These are phyloP conservation scores for Cyclina sinensis DNA, from an alignment of 1,140 invertebrate species.

Conservation along the genomic window DNA sequence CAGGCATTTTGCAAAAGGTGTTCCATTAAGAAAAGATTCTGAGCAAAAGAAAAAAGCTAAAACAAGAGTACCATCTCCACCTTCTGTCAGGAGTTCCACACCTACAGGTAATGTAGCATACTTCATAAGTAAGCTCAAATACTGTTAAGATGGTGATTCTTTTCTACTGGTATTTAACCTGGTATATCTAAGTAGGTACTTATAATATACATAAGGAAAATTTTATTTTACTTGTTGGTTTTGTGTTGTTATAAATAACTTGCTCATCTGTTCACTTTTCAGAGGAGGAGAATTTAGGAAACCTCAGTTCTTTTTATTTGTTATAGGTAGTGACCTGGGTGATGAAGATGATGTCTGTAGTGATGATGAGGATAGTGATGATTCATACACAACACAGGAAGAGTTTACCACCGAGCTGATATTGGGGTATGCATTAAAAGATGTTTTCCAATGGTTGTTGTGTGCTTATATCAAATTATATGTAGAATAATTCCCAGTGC, in stretches of 20 bases:
- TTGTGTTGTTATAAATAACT: too few species aligned
- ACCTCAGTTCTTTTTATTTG: background rate
- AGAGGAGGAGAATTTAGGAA: too few species aligned
- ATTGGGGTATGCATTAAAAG: conserved; percentile 89
- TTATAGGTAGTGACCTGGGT: conserved; percentile 83
- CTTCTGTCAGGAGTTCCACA: conserved; percentile 38
- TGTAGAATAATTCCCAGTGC: too few species aligned
- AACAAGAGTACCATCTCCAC: conserved; percentile 22
- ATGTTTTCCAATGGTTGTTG: too few species aligned
- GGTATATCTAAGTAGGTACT: too few species aligned
- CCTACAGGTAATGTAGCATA: conserved; percentile 59
- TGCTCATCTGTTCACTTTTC: too few species aligned
- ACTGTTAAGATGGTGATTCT: too few species aligned
- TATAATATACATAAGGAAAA: too few species aligned
- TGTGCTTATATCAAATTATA: too few species aligned
- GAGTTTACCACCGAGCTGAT: conserved; percentile 93
- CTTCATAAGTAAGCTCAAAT: too few species aligned
- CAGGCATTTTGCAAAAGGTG: conserved; percentile 60
- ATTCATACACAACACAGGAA: conserved; percentile 91
- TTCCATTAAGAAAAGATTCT: conserved; percentile 43
- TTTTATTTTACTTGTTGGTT: too few species aligned
- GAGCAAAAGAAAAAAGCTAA: conserved; percentile 48
- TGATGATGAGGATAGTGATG: conserved; percentile 91
- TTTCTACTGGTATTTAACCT: too few species aligned
- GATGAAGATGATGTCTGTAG: conserved; percentile 82